These are phyloP conservation scores for Drosophila infuscata DNA, from an alignment of 2,888 invertebrate genomes.

Conservation along the genomic window DNA sequence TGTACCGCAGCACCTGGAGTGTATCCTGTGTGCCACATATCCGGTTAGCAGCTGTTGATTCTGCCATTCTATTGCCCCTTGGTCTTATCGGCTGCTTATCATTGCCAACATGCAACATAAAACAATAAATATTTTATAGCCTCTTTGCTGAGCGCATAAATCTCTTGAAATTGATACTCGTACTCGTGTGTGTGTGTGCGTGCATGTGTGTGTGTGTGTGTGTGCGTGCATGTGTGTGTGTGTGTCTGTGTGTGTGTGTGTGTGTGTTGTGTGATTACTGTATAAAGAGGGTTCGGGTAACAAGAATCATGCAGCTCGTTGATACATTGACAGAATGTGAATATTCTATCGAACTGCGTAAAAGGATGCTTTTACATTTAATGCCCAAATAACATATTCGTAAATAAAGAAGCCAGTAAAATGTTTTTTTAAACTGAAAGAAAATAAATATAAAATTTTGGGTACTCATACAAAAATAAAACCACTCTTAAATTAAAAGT, in stretches of 20 bases:
- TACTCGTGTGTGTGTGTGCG: slow-evolving; percentile 7
- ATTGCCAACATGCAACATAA: slow-evolving; percentile 62
- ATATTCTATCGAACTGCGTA: background rate
- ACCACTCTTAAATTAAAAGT: background rate
- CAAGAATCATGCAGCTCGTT: slow-evolving; percentile 21
- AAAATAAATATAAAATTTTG: background rate
- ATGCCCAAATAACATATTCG: background rate
- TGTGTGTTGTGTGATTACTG: background rate
- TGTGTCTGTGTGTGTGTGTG: background rate
- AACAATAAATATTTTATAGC: slow-evolving; percentile 79
- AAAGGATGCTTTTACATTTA: slow-evolving; percentile 1
- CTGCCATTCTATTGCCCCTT: slow-evolving; percentile 5
- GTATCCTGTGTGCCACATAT: slow-evolving; percentile 12
- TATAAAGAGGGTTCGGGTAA: background rate
- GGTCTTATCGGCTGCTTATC: slow-evolving; percentile 62
- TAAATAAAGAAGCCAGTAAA: background rate
- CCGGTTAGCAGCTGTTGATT: slow-evolving; percentile 48
- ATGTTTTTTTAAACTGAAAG: background rate
- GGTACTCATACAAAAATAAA: background rate
- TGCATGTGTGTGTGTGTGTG: background rate
- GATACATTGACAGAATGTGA: slow-evolving; percentile 50
- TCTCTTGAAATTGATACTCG: slow-evolving; percentile 74
- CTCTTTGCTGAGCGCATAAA: slow-evolving; percentile 69
- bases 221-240: background rate
- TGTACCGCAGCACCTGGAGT: slow-evolving; percentile 42